Conservation (phyloP, 1,140 invertebrate genomes). For the Brachionus asplanchnoidis region DNA sequence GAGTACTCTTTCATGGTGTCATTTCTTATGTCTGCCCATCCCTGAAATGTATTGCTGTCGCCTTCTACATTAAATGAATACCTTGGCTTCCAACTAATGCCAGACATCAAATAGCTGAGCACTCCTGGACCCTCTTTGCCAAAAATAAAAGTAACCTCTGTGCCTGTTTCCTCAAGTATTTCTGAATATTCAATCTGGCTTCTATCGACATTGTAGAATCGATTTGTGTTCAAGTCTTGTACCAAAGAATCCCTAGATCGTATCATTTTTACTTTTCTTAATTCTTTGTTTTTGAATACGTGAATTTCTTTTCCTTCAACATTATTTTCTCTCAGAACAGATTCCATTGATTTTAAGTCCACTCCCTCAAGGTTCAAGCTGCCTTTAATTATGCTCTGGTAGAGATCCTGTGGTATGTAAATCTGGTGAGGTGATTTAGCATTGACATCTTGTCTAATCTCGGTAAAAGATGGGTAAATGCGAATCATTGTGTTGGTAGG, state of each 20-base stretch:
- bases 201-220: neutral
- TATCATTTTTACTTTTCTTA: neutral
- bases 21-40: conserved; percentile 35
- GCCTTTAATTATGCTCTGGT: neutral
- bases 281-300: neutral
- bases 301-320: conserved; percentile 17
- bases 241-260: conserved; percentile 29
- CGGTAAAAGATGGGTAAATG: conserved; percentile 32
- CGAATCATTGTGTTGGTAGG: neutral
- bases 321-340: neutral
- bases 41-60: neutral
- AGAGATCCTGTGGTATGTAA: conserved; percentile 32
- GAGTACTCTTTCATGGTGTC: conserved; percentile 1
- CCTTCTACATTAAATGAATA: conserved; percentile 2
- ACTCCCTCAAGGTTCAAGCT: conserved; percentile 3
- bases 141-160: conserved; percentile 21
- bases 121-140: conserved; percentile 3
- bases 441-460: conserved; percentile 20
- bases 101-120: conserved; percentile 24
- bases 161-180: conserved; percentile 13
- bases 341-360: neutral
- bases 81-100: conserved; percentile 20
- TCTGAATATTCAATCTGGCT: conserved; percentile 10
- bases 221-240: conserved; percentile 9
- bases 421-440: neutral